These are phyloP conservation scores for Drosophila insularis DNA, from an alignment of 1,140 invertebrate genomes.

Conservation along the genomic window DNA sequence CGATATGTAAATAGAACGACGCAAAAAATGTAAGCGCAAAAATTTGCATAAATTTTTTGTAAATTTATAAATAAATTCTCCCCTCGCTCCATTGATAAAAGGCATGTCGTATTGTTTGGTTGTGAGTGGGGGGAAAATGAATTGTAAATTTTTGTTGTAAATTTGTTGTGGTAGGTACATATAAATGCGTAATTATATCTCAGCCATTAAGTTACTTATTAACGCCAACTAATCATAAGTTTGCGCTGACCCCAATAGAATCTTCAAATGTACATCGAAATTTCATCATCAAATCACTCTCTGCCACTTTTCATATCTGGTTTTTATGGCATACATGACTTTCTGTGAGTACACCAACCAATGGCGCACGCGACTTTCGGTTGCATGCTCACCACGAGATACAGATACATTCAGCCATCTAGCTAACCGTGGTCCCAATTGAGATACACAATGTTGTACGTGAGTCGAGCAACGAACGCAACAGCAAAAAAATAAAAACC, in stretches of 20 bases:
- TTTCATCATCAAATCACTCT: background rate
- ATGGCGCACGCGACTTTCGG: constrained; percentile 67
- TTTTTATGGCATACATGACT: constrained; percentile 71
- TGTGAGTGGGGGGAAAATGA: background rate
- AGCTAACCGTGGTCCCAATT: background rate
- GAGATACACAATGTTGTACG: constrained; percentile 50
- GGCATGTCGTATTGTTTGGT: constrained; percentile 4
- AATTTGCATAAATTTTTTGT: constrained; percentile 4
- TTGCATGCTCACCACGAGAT: constrained; percentile 53
- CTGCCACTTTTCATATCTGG: constrained; percentile 3
- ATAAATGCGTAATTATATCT: background rate
- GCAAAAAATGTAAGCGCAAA: constrained; percentile 53
- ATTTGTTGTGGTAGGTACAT: constrained; percentile 44
- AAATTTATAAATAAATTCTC: constrained; percentile 39
- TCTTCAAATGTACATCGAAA: background rate
- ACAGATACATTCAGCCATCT: constrained; percentile 20
- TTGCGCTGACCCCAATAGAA: constrained; percentile 55
- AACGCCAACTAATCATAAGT: constrained; percentile 9
- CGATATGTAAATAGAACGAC: constrained; percentile 46
- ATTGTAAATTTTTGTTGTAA: background rate
- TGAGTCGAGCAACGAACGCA: constrained; percentile 66
- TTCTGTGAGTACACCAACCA: constrained; percentile 52
- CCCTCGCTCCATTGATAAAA: constrained; percentile 2
- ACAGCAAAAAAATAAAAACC: constrained; percentile 57
- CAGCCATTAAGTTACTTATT: background rate